Evolutionary conservation across 2,888 invertebrate species (phyloP), one percentile per base, ranked within the genome.

Genomic region (Hemistola chrysoprasaria): DNA sequence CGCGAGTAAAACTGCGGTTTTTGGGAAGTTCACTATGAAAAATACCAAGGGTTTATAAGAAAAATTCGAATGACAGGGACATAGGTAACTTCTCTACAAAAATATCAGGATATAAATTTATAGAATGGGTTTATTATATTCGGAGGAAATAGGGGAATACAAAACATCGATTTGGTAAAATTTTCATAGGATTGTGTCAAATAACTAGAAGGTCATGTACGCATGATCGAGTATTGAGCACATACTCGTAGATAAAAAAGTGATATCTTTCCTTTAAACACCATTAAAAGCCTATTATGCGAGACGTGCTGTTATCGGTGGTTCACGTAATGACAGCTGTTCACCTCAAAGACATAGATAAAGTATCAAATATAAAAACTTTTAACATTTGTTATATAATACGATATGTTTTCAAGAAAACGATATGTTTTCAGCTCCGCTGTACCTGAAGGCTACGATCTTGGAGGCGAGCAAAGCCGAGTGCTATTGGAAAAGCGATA

Each of bases 361-460:
- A 23, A 23, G 23, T 8, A 23, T 8, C 16, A 26, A 27, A 32
- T 22, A 22, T 11, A n/a, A 8, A 20, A 35, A 33, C 20, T 40
- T 11, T 32, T 40, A 40, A 30, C 24, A 32, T 28, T 37, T 33
- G 27, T 25, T 23, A 37, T 39, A 37, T 37, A 8, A 26, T 8
- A 33, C 40, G 36, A 16, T 39, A 11, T 30, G 34, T 47, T 36
- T 37, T 10, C 16, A 16, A 16, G 2, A 16, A 16, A 16, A 16
- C 16, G 16, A 16, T 16, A 16, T 34, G 30, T 6, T 85, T 88
- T 43, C 76, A 92, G 92, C 92, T 22, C 93, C 92, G 36, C 88
- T 95, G 60, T 95, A 95, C 70, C 90, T 95, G 48, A 95, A 95
- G 79, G 94, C 95, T 42, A 92, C 93, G 0, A 92, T 94, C 45